Conservation (phyloP, 2,113 vertebrate genomes). For the Bubo scandiacus region DNA sequence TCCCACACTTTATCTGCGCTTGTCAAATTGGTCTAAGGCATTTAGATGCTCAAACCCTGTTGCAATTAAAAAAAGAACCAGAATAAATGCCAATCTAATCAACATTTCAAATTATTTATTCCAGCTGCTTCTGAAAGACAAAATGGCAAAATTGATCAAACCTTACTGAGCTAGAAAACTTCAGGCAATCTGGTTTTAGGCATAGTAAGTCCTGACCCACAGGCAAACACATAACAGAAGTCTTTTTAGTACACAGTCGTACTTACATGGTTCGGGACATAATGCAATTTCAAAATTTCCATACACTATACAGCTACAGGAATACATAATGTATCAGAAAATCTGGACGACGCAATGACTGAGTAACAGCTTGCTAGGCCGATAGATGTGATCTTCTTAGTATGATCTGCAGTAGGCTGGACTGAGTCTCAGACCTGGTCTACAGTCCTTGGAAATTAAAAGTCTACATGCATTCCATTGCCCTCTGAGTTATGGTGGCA, state of each 20-base stretch:
- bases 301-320: neutral
- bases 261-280: neutral
- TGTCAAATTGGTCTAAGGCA: neutral
- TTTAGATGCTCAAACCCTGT: neutral
- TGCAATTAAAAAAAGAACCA: neutral
- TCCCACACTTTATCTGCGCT: neutral
- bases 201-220: neutral
- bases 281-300: neutral
- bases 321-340: neutral
- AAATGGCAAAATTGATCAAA: neutral
- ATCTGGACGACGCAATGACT: neutral
- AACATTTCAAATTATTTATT: neutral
- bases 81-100: neutral
- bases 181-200: neutral
- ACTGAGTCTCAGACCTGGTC: neutral
- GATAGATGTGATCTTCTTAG: neutral
- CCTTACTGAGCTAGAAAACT: neutral
- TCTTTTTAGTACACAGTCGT: neutral
- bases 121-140: neutral
- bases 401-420: neutral
- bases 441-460: neutral
- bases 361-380: neutral
- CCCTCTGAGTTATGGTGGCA: accelerated
- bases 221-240: neutral
- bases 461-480: neutral